Evolutionary conservation across 35 echinoderm and acorn worm species (phyloP).

Genomic region (Apostichopus californicus): DNA sequence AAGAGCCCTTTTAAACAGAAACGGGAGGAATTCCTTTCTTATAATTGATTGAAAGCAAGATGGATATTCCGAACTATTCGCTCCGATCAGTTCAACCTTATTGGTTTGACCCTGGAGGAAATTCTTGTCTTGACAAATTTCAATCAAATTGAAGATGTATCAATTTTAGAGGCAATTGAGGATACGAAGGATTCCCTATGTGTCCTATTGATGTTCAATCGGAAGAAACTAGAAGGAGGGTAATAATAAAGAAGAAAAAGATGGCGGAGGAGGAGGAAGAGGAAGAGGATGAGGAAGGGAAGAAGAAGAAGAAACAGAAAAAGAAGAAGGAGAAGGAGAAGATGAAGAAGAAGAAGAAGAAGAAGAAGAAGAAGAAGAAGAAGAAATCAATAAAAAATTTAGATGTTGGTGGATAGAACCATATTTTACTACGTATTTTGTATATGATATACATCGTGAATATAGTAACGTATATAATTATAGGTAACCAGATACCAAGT

Average conservation of each 20-base stretch:
- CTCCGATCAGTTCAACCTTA: constrained; percentile 9
- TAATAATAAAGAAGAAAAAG: neutral
- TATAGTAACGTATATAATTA: too few relatives aligned
- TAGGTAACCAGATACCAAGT: too few relatives aligned
- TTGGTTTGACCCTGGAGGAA: constrained; percentile 41
- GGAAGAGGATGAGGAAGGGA: too few relatives aligned
- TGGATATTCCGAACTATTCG: constrained; percentile 31
- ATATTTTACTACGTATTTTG: too few relatives aligned
- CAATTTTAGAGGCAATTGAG: constrained; percentile 36
- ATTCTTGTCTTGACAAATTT: constrained; percentile 38
- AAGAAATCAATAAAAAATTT: neutral
- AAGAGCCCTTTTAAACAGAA: neutral
- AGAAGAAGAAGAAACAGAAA: neutral
- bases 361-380: neutral
- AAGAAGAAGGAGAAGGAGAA: neutral
- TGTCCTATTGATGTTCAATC: neutral
- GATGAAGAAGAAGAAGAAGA: neutral
- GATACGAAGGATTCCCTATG: neutral
- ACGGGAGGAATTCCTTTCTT: neutral
- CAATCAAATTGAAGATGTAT: constrained; percentile 38
- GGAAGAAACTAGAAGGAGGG: neutral
- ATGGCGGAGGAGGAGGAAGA: too few relatives aligned
- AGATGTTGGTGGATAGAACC: neutral
- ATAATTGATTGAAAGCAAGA: constrained; percentile 52
- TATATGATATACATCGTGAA: too few relatives aligned